Conservation (phyloP, 2,888 invertebrate genomes). For the Brachylomia viminalis region DNA sequence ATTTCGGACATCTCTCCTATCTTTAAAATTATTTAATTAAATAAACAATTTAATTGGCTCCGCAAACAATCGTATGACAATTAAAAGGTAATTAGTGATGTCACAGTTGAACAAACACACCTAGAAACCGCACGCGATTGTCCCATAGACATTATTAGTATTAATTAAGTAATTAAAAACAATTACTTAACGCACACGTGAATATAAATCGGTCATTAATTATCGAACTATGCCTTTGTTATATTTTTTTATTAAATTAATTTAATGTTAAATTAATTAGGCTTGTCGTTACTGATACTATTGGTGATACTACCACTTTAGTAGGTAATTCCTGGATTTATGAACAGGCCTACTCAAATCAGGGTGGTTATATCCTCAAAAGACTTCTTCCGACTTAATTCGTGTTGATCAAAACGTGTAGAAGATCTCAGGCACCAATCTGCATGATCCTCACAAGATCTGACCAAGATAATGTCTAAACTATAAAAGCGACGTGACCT, state of each 20-base stretch:
- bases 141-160: constrained; percentile 43
- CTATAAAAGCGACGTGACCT: neutral
- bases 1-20: no score
- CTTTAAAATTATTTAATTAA: constrained; percentile 8
- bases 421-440: neutral
- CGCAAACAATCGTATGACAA: constrained; percentile 27
- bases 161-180: constrained; percentile 59
- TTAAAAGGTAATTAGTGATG: constrained; percentile 47
- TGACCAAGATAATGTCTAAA: no score
- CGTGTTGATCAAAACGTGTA: neutral
- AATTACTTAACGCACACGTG: constrained; percentile 14
- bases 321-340: neutral
- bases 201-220: neutral
- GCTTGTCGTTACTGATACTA: no score
- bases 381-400: neutral
- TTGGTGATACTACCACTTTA: no score
- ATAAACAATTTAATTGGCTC: constrained; percentile 3
- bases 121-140: constrained; percentile 58
- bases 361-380: neutral
- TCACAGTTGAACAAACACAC: constrained; percentile 54
- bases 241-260: neutral
- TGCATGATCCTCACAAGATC: neutral
- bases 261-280: neutral
- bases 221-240: neutral
- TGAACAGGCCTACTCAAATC: neutral